Evolutionary conservation across 2,888 invertebrate genomes (phyloP).

Genomic region (Dichetophora obliterata): DNA sequence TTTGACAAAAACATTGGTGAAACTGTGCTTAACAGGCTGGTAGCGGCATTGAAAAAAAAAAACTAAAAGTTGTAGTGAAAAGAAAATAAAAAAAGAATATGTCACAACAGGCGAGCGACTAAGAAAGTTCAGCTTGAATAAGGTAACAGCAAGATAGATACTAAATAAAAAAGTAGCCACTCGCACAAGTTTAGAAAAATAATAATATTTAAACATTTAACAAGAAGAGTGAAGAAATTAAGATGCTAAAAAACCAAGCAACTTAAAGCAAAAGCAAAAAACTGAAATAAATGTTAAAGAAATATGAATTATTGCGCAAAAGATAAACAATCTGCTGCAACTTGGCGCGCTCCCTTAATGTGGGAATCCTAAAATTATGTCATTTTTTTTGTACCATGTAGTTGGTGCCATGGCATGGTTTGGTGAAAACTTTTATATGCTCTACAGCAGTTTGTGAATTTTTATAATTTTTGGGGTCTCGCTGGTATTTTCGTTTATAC

Average conservation of each 20-base stretch:
- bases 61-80: neutral
- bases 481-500: conserved; percentile 47
- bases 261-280: neutral
- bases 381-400: neutral
- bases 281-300: neutral
- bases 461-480: neutral
- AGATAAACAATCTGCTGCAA: conserved; percentile 19
- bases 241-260: neutral
- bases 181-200: conserved; percentile 9
- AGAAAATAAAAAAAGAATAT: neutral
- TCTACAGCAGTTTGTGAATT: neutral
- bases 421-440: conserved; percentile 1
- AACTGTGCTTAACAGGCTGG: too few relatives aligned
- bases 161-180: neutral
- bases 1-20: too few relatives aligned
- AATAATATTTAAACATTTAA: conserved; percentile 17
- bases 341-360: neutral
- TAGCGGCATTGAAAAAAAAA: too few relatives aligned
- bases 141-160: too few relatives aligned
- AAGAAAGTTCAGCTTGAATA: neutral
- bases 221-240: neutral
- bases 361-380: conserved; percentile 8
- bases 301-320: conserved; percentile 23
- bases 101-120: neutral
- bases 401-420: neutral